Base-by-base conservation (phyloP, 2,113 vertebrate genomes). In the Nesospiza acunhae region DNA sequence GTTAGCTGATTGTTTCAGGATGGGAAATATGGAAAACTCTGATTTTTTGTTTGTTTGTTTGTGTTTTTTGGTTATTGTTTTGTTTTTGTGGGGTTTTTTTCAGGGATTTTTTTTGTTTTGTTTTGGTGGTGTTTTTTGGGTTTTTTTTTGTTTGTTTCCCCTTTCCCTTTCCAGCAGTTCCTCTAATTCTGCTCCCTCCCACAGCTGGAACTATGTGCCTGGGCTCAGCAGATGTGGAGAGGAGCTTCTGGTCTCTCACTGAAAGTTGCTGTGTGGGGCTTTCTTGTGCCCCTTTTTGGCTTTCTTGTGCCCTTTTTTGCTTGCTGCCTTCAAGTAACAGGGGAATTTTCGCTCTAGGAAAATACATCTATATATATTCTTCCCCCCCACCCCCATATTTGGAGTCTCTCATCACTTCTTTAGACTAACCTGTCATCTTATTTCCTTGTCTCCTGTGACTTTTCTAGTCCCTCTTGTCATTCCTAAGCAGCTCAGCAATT, bases 401-500 rank as follows among this genome's bases (percentile, higher is more conserved):
- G 41, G 49, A 91, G 13, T 20, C 22, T 85, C 24, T 83, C 35
- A 83, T 59, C 13, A 41, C 9, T 94, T 93, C 59, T 46, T 89
- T 49, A 73, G 30, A 67, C 68, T 86, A 85, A 77, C 55, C 42
- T 66, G 26, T 90, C 63, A n/a, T 50, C 59, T 66, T n/a, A 67
- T 84, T 82, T 72, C 47, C n/a, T 46, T 85, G 55, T 84, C 83
- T 87, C 76, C 80, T 80, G 72, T 58, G 96, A 69, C 82, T 93
- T 73, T 67, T 31, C 90, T 78, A 58, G 92, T 95, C 90, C 56
- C 56, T 89, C 68, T 78, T 93, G 89, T 89, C 86, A 86, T 89
- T 95, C 68, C 86, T 84, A 84, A 88, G 89, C 60, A 88, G 87
- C 84, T 97, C 78, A 80, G 95, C 93, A 94, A 92, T 96, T 95